Evolutionary conservation across 2,113 vertebrate species (phyloP), one percentile per base, ranked within the genome.

Genomic region (Plecturocebus donacophilus): DNA sequence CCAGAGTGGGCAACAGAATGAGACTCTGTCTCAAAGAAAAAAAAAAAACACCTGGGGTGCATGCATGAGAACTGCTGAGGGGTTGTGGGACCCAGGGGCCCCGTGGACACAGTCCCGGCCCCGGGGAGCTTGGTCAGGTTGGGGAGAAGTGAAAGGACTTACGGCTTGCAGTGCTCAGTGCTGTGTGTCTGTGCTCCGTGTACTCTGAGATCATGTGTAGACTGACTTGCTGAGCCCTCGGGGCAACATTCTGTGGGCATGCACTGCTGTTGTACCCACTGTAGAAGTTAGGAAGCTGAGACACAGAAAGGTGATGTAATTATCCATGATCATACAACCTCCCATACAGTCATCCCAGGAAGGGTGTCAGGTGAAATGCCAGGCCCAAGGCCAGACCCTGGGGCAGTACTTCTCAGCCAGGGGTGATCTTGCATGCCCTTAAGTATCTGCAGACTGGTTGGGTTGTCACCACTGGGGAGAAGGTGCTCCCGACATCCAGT

Each of bases 91-190:
- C 27, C 47, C 61, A 66, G 58, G 38, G 40, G 0, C 1, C 64
- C 47, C 11, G 21, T 45, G 71, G 7, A 35, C 21, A 20, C 6
- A 5, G 0, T 7, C 52, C 12, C 2, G 0, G 10, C 40, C 1
- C 6, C 40, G 14, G 35, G 35, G n/a, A 52, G 20, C 9, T 23
- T 30, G 47, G 8, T 35, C 23, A 8, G 7, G 1, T 4, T 21
- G 17, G 64, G 27, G 10, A 76, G 54, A 13, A 25, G 11, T 40
- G 49, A 49, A 61, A 49, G 56, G 16, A 9, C 27, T 1, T 5
- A 23, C 0, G 19, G 27, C 38, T 32, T 6, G 6, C 11, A 3
- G 11, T 12, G 21, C 27, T 21, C 19, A 21, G 49, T 14, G 11
- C 80, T 10, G 0, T 40, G 58, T 2, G 1, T 38, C 35, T 7